Conservation (phyloP, 1,140 invertebrate genomes). For the Papilio glaucus region DNA sequence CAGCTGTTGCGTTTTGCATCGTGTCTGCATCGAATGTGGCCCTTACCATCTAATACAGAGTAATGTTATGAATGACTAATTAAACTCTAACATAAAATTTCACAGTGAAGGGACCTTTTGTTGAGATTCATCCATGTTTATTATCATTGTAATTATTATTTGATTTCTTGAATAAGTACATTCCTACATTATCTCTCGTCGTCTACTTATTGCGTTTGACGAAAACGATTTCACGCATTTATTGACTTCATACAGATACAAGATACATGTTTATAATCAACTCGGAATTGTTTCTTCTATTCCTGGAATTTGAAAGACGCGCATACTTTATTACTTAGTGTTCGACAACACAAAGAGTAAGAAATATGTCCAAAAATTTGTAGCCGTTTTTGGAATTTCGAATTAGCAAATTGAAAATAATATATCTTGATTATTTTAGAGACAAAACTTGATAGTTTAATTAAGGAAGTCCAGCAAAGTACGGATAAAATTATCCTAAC, state of each 20-base stretch:
- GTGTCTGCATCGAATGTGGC: too few species aligned
- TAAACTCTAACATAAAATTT: background rate
- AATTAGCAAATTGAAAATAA: too few species aligned
- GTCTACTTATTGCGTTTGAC: background rate
- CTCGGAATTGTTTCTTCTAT: background rate
- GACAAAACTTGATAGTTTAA: too few species aligned
- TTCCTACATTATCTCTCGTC: background rate
- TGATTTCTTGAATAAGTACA: background rate
- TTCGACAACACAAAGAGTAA: too few species aligned
- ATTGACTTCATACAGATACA: background rate
- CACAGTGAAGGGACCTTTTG: background rate
- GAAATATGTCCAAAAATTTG: too few species aligned
- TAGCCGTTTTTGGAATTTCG: too few species aligned
- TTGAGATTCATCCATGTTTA: background rate
- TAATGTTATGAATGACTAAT: too few species aligned
- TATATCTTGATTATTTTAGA: too few species aligned
- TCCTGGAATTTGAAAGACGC: background rate
- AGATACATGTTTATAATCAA: background rate
- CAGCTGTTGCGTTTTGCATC: too few species aligned
- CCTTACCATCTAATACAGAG: slow-evolving; percentile 4
- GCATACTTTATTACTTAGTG: too few species aligned
- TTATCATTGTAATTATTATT: background rate
- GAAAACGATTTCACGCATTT: background rate
- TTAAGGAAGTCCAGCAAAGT: too few species aligned
- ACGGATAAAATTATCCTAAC: too few species aligned